Conservation (phyloP, 2,797 vertebrate species). For the Taeniopygia guttata region DNA sequence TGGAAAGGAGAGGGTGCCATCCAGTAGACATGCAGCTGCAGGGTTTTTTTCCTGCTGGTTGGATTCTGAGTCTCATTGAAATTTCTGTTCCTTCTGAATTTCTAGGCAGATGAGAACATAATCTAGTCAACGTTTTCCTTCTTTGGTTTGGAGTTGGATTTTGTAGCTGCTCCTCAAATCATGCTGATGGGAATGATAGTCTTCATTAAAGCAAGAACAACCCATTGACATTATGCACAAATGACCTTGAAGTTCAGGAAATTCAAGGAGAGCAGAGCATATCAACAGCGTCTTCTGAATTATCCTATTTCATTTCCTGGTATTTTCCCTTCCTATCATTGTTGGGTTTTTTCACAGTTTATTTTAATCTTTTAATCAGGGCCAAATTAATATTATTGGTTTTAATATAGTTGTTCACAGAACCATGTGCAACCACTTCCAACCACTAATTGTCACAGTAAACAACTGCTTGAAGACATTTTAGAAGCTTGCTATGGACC, state of each 20-base stretch:
- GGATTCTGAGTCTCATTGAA: not conserved
- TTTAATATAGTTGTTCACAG: not conserved
- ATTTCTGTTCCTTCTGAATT: not conserved
- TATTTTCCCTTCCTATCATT: not conserved
- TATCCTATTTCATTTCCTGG: not conserved
- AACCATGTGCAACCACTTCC: not conserved
- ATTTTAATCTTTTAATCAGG: not conserved
- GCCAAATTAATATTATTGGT: not conserved
- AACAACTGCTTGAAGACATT: not conserved
- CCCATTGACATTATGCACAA: not conserved
- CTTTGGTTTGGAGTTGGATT: not conserved
- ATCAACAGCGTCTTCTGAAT: not conserved
- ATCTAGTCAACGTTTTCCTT: not conserved
- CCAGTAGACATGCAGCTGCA: not conserved
- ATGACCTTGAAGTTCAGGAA: not conserved
- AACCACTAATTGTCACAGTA: not conserved
- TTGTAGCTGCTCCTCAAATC: not conserved
- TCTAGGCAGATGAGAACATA: not conserved
- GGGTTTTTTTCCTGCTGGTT: not conserved
- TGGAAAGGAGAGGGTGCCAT: not conserved
- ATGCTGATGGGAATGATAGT: not conserved
- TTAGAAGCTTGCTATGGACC: not conserved
- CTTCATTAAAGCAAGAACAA: not conserved
- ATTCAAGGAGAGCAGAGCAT: not conserved
- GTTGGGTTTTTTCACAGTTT: not conserved